Conservation (phyloP, 2,888 invertebrate species). For the Epicampocera succincta region DNA sequence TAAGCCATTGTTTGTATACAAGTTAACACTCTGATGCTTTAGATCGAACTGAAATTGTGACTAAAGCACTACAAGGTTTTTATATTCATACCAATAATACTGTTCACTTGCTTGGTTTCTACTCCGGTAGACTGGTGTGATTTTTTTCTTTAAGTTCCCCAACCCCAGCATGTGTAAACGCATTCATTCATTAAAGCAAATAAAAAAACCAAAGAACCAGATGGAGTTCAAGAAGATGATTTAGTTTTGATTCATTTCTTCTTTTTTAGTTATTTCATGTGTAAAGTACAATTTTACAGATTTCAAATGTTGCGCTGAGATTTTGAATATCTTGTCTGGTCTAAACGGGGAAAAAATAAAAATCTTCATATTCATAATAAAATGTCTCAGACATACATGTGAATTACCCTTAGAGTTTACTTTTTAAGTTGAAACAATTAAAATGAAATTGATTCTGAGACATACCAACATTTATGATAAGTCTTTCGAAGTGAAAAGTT, state of each 20-base stretch:
- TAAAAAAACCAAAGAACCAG: slow-evolving; percentile 12
- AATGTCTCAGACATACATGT: no score
- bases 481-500: no score
- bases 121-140: background rate
- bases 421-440: no score
- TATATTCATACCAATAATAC: slow-evolving; percentile 23
- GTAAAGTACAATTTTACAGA: slow-evolving; percentile 19
- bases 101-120: background rate
- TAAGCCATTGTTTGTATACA: slow-evolving; percentile 14
- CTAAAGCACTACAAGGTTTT: slow-evolving; percentile 44
- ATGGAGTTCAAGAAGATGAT: background rate
- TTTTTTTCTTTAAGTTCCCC: slow-evolving; percentile 4
- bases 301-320: background rate
- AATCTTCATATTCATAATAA: no score
- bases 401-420: no score
- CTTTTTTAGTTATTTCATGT: background rate
- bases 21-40: slow-evolving; percentile 60
- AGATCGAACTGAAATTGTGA: slow-evolving; percentile 62
- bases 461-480: no score
- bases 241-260: slow-evolving; percentile 4
- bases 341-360: no score
- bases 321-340: no score
- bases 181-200: slow-evolving; percentile 32
- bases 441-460: no score
- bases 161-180: slow-evolving; percentile 20